Conservation (phyloP, 92 coral and sea anemone species). For the Muricea muricata region DNA sequence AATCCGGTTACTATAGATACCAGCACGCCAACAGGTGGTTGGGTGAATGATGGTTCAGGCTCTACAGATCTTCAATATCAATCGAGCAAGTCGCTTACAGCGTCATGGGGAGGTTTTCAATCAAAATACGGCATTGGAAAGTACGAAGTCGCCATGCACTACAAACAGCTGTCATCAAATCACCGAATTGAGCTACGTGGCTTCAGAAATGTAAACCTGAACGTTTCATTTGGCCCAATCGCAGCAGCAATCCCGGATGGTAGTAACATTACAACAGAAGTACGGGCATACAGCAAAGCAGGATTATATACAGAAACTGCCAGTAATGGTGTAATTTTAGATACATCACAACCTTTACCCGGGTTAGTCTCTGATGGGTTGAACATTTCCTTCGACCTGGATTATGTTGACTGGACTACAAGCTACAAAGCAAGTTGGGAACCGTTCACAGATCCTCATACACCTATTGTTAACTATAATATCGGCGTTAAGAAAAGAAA, state of each 20-base stretch:
- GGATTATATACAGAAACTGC: constrained; percentile 77
- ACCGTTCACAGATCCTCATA: constrained; percentile 76
- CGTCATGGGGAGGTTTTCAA: too few species aligned
- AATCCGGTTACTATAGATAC: constrained; percentile 81
- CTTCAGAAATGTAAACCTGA: constrained; percentile 69
- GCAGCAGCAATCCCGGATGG: constrained; percentile 74
- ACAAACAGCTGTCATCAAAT: too few species aligned
- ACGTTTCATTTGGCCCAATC: constrained; percentile 67
- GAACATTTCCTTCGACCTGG: constrained; percentile 38
- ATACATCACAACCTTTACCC: constrained; percentile 79
- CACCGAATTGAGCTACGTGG: too few species aligned
- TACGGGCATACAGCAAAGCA: constrained; percentile 86
- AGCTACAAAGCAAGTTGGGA: constrained; percentile 80
- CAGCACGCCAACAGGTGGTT: constrained; percentile 79
- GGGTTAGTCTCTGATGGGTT: constrained; percentile 70
- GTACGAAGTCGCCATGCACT: constrained; percentile 83
- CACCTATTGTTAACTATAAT: constrained; percentile 71
- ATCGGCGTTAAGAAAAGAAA: constrained; percentile 57
- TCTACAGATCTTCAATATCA: constrained; percentile 80
- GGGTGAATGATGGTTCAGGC: constrained; percentile 90
- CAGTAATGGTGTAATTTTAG: constrained; percentile 85
- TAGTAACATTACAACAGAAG: constrained; percentile 60
- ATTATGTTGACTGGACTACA: constrained; percentile 79
- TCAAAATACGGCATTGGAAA: constrained; percentile 75
- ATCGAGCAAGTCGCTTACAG: constrained; percentile 71